Percentiles rank a stretch among this genome's conserved stretches.
phyloP scores from a whole-genome alignment of 2,797 vertebrate genomes.

The Meriones psammophilus region DNA sequence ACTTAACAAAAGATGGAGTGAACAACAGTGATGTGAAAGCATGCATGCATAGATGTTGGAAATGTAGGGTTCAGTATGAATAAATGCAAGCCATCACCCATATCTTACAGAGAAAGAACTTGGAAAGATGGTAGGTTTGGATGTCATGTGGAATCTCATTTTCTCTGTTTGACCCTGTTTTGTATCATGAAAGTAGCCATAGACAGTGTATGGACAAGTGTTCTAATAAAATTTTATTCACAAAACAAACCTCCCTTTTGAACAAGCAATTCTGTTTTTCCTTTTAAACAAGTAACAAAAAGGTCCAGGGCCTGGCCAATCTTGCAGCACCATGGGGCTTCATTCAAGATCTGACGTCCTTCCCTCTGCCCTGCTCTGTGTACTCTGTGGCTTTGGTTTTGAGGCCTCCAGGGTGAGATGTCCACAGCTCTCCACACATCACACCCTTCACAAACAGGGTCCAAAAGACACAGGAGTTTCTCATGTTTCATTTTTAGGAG shows the following conservation, averaged over 20 bases:
- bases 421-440: neutral
- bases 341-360: neutral
- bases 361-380: neutral
- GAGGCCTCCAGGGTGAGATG: neutral
- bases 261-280: neutral
- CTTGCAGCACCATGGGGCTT: neutral
- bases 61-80: neutral
- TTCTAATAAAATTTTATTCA: constrained; percentile 41
- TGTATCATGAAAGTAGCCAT: neutral
- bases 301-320: neutral
- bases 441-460: neutral
- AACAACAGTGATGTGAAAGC: constrained; percentile 23
- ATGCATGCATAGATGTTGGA: neutral
- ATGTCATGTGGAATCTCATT: neutral
- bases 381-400: neutral
- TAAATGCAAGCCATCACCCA: neutral
- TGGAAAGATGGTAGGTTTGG: neutral
- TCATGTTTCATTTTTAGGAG: neutral
- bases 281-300: neutral
- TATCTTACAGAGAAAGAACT: constrained; percentile 13
- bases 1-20: neutral
- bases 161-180: neutral
- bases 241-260: neutral
- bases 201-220: neutral
- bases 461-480: neutral